A percentile compares a stretch with the other conserved stretches of the same genome.
Conservation (phyloP, 2,797 vertebrate species). For the Salarias fasciatus region DNA sequence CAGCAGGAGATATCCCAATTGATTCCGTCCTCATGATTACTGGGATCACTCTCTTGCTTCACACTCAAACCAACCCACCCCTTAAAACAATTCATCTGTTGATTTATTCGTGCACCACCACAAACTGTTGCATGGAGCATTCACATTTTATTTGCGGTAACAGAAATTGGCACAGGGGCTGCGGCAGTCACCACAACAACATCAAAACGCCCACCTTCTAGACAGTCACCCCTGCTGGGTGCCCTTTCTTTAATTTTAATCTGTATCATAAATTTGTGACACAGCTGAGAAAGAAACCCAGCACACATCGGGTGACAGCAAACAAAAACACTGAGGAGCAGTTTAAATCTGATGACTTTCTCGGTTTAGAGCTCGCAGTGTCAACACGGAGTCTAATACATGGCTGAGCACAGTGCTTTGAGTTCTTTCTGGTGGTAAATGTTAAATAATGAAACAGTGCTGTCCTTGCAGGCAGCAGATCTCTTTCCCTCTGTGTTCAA, state of each 20-base stretch:
- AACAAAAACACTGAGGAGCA: slow-evolving; percentile 1
- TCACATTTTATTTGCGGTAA: slow-evolving; percentile 16
- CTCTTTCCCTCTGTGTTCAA: neutral
- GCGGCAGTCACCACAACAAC: slow-evolving; percentile 14
- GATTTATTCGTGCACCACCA: neutral
- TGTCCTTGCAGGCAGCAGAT: slow-evolving; percentile 6
- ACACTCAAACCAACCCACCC: slow-evolving; percentile 1
- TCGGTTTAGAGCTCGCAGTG: slow-evolving; percentile 14
- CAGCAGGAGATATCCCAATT: slow-evolving; percentile 5
- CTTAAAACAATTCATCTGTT: neutral
- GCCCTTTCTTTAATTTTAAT: slow-evolving; percentile 48
- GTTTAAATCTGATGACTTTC: neutral
- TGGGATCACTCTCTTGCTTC: neutral
- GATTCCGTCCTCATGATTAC: neutral
- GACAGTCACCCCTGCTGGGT: slow-evolving; percentile 33
- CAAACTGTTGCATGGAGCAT: neutral
- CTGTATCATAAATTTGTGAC: slow-evolving; percentile 19
- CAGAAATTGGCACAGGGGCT: slow-evolving; percentile 16
- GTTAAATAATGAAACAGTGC: slow-evolving; percentile 39
- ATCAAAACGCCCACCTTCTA: slow-evolving; percentile 33
- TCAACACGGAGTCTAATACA: slow-evolving; percentile 7
- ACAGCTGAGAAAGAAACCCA: neutral
- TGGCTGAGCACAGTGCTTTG: neutral
- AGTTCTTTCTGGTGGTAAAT: slow-evolving; percentile 24
- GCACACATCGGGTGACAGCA: slow-evolving; percentile 2